Base-by-base conservation (phyloP, 2,888 invertebrate genomes). In the Cristatella mucedo region DNA sequence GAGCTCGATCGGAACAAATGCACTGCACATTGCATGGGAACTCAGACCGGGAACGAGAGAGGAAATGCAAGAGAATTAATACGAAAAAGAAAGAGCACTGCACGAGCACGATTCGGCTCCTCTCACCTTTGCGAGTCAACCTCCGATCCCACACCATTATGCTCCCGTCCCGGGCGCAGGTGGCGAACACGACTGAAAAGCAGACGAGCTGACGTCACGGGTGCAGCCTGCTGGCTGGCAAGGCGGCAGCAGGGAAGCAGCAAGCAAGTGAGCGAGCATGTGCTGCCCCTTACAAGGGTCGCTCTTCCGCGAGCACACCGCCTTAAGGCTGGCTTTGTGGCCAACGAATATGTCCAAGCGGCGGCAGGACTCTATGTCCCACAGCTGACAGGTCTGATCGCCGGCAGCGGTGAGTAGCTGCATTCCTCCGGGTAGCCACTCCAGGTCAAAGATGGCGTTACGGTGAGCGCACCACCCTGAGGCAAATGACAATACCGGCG, bases 381-480 rank as follows among this genome's bases (percentile, higher is more conserved):
- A 85, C 13, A 87, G 68, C 42, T 75, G 72, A 0, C 81, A 79
- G 0, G 79, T 78, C 57, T 84, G 82, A 63, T 87, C 87, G 59
- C 78, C 78, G 32, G 85, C 82, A 0, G 79, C 85, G 3, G 84
- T 85, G 1, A 86, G 75, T 42, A 87, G 71, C 29, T 78, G 73
- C 75, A 74, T 53, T 26, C 77, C 73, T 0, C 74, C 72, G 0
- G 78, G 78, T 68, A 78, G 76, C 87, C 87, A 89, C 1, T 80
- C 78, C 39, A 87, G 60, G 62, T 87, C 86, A 59, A 86, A 87
- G 22, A 87, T 78, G 0, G 86, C 86, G 71, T 87, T 86, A 53
- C 73, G 74, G 64, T 87, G 87, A 7, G 57, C 57, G 18, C 51
- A 46, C 57, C 58, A 63, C 15, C 54, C 62, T 63, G 47, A 9